A percentile compares a stretch with the other conserved stretches of the same genome.
Conservation (phyloP, 1,140 invertebrate genomes). For the Macrocentrus cingulum region DNA sequence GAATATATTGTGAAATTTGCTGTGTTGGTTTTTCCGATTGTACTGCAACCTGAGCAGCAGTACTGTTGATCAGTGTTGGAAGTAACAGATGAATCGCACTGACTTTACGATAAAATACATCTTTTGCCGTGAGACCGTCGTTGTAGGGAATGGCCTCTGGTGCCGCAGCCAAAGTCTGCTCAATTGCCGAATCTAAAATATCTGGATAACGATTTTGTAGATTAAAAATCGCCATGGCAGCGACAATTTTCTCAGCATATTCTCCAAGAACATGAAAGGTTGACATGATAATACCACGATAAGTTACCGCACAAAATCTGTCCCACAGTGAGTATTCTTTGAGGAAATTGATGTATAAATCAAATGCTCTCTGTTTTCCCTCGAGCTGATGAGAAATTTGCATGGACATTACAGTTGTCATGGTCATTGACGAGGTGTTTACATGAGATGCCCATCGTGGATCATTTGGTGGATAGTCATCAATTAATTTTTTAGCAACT, state of each 20-base stretch:
- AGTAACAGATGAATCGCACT: conserved; percentile 62
- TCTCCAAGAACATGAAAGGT: conserved; percentile 71
- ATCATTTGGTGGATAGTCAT: conserved; percentile 87
- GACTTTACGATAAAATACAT: conserved; percentile 74
- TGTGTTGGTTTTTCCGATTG: conserved; percentile 60
- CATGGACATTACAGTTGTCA: conserved; percentile 65
- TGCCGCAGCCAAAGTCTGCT: conserved; percentile 61
- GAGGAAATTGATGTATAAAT: conserved; percentile 76
- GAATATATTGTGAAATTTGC: conserved; percentile 60
- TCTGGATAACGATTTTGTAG: conserved; percentile 64
- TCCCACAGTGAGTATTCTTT: conserved; percentile 74
- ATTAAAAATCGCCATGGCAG: conserved; percentile 69
- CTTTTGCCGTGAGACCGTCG: conserved; percentile 66
- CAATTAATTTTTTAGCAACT: conserved; percentile 77
- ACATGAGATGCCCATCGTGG: conserved; percentile 71
- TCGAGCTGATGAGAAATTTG: conserved; percentile 81
- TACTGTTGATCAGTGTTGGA: conserved; percentile 59
- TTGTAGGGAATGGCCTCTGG: conserved; percentile 48
- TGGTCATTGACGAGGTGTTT: conserved; percentile 39
- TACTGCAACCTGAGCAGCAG: conserved; percentile 59
- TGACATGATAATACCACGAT: conserved; percentile 62
- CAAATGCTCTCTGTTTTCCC: conserved; percentile 81
- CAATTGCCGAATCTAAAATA: conserved; percentile 64
- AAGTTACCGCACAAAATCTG: conserved; percentile 63
- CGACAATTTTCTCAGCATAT: conserved; percentile 74